Evolutionary conservation across 2,888 invertebrate species (phyloP).

Genomic region (Eupithecia subumbrata): DNA sequence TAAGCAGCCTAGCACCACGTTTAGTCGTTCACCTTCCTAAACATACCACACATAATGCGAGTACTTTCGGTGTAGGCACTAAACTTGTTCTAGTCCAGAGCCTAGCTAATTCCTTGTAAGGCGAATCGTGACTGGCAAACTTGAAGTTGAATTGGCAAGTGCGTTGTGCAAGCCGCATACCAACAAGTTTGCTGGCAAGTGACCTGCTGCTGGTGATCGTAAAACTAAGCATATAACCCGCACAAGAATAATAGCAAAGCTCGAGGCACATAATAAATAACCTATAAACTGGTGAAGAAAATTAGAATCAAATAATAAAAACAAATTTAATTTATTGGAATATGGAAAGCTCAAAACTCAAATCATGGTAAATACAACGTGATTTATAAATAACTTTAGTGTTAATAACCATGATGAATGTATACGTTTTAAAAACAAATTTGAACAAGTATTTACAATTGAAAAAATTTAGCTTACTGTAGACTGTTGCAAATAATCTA

Average conservation of each 20-base stretch:
- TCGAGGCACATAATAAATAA: too few relatives aligned
- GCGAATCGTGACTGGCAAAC: slow-evolving; percentile 28
- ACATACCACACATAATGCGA: slow-evolving; percentile 5
- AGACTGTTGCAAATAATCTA: too few relatives aligned
- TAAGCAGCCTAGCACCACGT: background rate
- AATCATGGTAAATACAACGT: too few relatives aligned
- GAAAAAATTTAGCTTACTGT: too few relatives aligned
- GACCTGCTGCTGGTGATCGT: slow-evolving; percentile 6
- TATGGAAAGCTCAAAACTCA: too few relatives aligned
- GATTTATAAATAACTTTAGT: too few relatives aligned
- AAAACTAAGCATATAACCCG: background rate
- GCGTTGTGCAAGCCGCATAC: slow-evolving; percentile 34
- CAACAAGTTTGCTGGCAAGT: slow-evolving; percentile 24
- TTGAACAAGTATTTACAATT: too few relatives aligned
- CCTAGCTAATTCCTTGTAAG: slow-evolving; percentile 28
- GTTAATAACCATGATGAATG: too few relatives aligned
- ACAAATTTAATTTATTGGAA: too few relatives aligned
- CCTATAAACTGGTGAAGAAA: too few relatives aligned
- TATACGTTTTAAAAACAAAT: too few relatives aligned
- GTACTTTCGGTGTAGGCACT: slow-evolving; percentile 21
- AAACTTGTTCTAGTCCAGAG: slow-evolving; percentile 24
- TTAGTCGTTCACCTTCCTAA: slow-evolving; percentile 27
- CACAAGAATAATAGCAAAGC: background rate
- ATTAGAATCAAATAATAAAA: too few relatives aligned
- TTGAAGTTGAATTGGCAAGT: slow-evolving; percentile 29